These are phyloP conservation scores for Sander vitreus DNA, from an alignment of 2,113 vertebrate species.

Conservation along the genomic window DNA sequence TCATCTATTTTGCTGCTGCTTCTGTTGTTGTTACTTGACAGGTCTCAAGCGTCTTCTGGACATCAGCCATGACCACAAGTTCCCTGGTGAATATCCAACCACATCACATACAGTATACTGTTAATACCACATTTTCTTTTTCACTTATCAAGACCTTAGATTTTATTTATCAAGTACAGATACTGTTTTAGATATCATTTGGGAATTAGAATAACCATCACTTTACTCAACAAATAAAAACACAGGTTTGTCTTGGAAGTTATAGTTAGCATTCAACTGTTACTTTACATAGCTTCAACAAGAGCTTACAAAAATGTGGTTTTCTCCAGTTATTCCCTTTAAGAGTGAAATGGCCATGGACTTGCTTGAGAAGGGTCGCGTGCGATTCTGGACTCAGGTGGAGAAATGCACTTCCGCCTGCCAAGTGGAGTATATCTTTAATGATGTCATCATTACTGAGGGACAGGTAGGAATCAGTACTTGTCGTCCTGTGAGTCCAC, in stretches of 20 bases:
- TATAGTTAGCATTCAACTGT: not conserved
- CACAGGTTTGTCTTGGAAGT: not conserved
- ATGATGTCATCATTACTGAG: slow-evolving; percentile 90
- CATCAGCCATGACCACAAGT: slow-evolving; percentile 93
- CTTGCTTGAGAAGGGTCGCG: slow-evolving; percentile 95
- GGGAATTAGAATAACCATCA: not conserved
- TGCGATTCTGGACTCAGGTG: slow-evolving; percentile 96
- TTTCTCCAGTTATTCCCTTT: slow-evolving; percentile 89
- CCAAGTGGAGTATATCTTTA: slow-evolving; percentile 93
- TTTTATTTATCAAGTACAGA: slow-evolving; percentile 1
- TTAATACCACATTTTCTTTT: not conserved
- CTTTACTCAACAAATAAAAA: not conserved
- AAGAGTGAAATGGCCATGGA: slow-evolving; percentile 93
- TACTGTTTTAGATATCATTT: not conserved
- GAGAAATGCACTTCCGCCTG: slow-evolving; percentile 90
- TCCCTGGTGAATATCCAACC: slow-evolving; percentile 90
- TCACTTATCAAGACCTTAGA: not conserved
- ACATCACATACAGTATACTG: not conserved
- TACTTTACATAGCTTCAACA: not conserved
- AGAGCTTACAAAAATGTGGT: not conserved
- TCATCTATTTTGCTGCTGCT: not conserved
- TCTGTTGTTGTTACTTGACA: slow-evolving; percentile 74
- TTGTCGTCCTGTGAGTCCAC: not conserved
- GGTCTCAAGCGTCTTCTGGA: slow-evolving; percentile 93
- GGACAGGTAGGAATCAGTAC: slow-evolving; percentile 86